Evolutionary conservation across 2,797 vertebrate species (phyloP), one percentile per base, ranked within the genome.

Genomic region (Salarias fasciatus): DNA sequence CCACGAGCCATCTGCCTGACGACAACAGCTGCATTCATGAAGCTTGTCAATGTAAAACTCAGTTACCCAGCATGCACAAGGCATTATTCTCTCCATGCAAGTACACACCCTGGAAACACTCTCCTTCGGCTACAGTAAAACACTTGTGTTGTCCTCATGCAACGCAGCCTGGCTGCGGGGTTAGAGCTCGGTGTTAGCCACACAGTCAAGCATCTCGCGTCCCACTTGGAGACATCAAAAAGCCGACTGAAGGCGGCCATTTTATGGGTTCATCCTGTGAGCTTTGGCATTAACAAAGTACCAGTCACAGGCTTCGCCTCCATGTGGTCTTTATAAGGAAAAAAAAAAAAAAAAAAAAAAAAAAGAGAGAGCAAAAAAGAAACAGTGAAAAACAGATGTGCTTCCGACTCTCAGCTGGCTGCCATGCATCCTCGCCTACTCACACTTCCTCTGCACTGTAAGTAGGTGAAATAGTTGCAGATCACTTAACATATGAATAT

Each of bases 41-140:
- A 61, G 51, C 41, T 14, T 29, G 63, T 51, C 1, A 7, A n/a
- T 66, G 63, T n/a, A 14, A 72, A 67, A 81, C 48, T 68, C 53
- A 42, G 50, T 77, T 80, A 76, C 62, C 80, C 74, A 75, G 73
- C 92, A 92, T 92, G 89, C 92, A 88, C 75, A 71, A 84, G 68
- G 63, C 71, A 75, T 57, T 45, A 43, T 45, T 71, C n/a, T 63
- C 9, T 63, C 61, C 89, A 92, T 92, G 91, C 91, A 87, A 35
- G 40, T 48, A 68, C 73, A 68, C 73, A 72, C 78, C 52, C 9
- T 79, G 65, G 68, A 82, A 79, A 75, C 77, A 83, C 54, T 79
- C 65, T 52, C 51, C 62, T 51, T 18, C 28, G 42, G 72, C 59
- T 57, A 63, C 61, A 67, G 74, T 74, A 72, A 75, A 77, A 56